Evolutionary conservation across 2,797 vertebrate species (phyloP).

Genomic region (Gila robusta): DNA sequence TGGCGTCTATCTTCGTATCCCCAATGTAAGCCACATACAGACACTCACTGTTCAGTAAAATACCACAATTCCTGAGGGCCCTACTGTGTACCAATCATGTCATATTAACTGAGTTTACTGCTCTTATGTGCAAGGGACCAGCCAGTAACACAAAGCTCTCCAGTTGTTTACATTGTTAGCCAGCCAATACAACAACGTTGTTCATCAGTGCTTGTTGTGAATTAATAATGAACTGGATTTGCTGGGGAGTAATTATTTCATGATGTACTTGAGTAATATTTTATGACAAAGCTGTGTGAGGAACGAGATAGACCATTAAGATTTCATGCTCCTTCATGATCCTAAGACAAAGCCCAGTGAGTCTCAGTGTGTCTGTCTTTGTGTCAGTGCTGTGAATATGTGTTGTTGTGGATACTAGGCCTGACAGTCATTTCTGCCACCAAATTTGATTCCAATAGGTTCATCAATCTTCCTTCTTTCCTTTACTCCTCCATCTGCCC

Average conservation of each 20-base stretch:
- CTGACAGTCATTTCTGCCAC: constrained; percentile 86
- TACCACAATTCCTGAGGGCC: constrained; percentile 44
- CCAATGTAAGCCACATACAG: constrained; percentile 31
- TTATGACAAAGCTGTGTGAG: constrained; percentile 67
- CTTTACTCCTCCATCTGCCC: constrained; percentile 68
- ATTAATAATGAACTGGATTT: constrained; percentile 65
- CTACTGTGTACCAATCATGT: constrained; percentile 47
- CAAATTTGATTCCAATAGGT: constrained; percentile 88
- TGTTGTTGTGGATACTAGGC: constrained; percentile 80
- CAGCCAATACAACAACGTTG: constrained; percentile 52
- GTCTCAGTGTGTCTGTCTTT: constrained; percentile 47
- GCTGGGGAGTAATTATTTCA: constrained; percentile 66
- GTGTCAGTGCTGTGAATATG: constrained; percentile 70
- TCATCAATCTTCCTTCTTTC: constrained; percentile 82
- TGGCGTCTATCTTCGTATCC: constrained; percentile 26
- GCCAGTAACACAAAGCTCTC: constrained; percentile 46
- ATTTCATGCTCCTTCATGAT: constrained; percentile 64
- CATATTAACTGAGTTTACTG: constrained; percentile 53
- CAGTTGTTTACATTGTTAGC: constrained; percentile 58
- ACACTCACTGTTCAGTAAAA: constrained; percentile 49
- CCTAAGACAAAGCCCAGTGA: constrained; percentile 62
- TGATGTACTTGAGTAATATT: constrained; percentile 68
- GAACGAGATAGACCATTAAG: constrained; percentile 58
- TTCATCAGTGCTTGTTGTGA: constrained; percentile 59
- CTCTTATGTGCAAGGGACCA: constrained; percentile 48